These are phyloP conservation scores for Linnaemya tessellans DNA, from an alignment of 2,888 invertebrate genomes.

Conservation along the genomic window DNA sequence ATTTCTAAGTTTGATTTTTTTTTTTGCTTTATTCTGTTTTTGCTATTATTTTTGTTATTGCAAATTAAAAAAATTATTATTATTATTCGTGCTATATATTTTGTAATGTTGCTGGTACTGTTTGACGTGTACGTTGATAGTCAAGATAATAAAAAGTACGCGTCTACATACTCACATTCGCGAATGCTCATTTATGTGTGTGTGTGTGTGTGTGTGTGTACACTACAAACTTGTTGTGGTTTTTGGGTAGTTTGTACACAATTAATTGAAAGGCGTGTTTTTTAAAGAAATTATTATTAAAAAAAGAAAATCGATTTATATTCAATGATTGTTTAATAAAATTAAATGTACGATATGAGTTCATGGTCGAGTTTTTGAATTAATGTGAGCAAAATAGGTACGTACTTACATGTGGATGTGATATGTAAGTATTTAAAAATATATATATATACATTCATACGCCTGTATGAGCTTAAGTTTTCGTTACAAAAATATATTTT, in stretches of 20 bases:
- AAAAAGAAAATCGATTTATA: constrained; percentile 15
- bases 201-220: not conserved
- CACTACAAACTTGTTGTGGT: not conserved
- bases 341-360: not conserved
- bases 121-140: not conserved
- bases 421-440: too few relatives aligned
- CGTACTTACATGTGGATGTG: not conserved
- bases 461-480: too few relatives aligned
- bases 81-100: constrained; percentile 23
- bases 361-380: not conserved
- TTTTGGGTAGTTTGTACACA: not conserved
- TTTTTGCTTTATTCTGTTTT: not conserved
- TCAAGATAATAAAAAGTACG: not conserved
- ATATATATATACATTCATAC: too few relatives aligned
- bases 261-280: constrained; percentile 17
- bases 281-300: not conserved
- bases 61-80: constrained; percentile 43
- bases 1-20: not conserved
- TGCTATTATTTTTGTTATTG: constrained; percentile 34
- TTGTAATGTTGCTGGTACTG: constrained; percentile 6
- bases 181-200: too few relatives aligned
- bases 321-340: constrained; percentile 14
- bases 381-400: not conserved
- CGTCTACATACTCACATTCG: not conserved
- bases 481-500: not conserved